Evolutionary conservation across 2,797 vertebrate genomes (phyloP).

Genomic region (Phoeniculus purpureus): DNA sequence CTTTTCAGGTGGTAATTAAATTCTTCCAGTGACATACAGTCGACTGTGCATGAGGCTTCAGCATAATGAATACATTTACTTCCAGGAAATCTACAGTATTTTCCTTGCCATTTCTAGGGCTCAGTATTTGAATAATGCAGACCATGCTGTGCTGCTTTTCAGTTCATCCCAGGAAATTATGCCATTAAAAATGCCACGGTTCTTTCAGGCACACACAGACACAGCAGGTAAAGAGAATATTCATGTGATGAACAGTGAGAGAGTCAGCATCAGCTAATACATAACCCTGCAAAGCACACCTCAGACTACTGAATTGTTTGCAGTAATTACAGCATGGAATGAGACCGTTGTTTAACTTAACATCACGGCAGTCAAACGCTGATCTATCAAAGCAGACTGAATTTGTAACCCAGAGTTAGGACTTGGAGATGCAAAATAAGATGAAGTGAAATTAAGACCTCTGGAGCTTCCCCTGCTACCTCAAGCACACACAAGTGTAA

Average conservation of each 20-base stretch:
- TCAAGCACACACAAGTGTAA: rapidly evolving
- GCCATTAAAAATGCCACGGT: constrained; percentile 57
- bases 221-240: constrained; percentile 51
- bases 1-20: constrained; percentile 39
- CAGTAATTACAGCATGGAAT: neutral
- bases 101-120: constrained; percentile 48
- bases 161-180: constrained; percentile 36
- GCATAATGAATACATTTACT: constrained; percentile 64
- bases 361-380: neutral
- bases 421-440: neutral
- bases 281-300: constrained; percentile 2
- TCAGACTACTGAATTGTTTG: neutral
- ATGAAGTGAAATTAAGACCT: neutral
- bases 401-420: neutral
- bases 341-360: constrained; percentile 18
- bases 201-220: constrained; percentile 68
- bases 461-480: neutral
- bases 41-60: neutral
- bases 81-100: constrained; percentile 72
- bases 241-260: constrained; percentile 38
- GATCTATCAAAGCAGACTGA: neutral
- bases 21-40: constrained; percentile 10
- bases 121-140: constrained; percentile 81
- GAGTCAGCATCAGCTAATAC: constrained; percentile 33
- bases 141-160: constrained; percentile 57